Evolutionary conservation across 2,797 vertebrate species (phyloP).

Genomic region (Todus mexicanus): DNA sequence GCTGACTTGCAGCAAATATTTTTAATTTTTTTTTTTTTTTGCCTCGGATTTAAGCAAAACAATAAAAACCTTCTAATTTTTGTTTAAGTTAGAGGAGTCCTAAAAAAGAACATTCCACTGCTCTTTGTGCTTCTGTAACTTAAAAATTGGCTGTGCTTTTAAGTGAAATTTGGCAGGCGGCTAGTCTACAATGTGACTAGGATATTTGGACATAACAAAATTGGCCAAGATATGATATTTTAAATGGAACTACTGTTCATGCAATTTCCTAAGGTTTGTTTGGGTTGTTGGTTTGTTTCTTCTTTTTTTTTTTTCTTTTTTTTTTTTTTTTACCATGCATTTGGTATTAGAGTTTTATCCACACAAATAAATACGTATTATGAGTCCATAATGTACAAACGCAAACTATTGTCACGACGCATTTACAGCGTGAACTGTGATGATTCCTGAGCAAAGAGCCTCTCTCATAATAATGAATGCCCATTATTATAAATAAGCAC

Average conservation of each 20-base stretch:
- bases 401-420: slow-evolving; percentile 73
- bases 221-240: slow-evolving; percentile 74
- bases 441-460: slow-evolving; percentile 73
- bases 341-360: slow-evolving; percentile 70
- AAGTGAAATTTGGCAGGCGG: slow-evolving; percentile 71
- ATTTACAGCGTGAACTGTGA: slow-evolving; percentile 67
- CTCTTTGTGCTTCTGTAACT: slow-evolving; percentile 71
- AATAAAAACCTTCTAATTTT: slow-evolving; percentile 64
- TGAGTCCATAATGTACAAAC: slow-evolving; percentile 71
- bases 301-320: neutral
- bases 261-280: slow-evolving; percentile 40
- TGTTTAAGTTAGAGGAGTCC: slow-evolving; percentile 60
- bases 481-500: slow-evolving; percentile 78
- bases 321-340: slow-evolving; percentile 33
- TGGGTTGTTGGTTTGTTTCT: neutral
- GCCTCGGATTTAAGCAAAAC: slow-evolving; percentile 40
- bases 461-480: slow-evolving; percentile 77
- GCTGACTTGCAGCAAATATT: slow-evolving; percentile 30
- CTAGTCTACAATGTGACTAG: slow-evolving; percentile 68
- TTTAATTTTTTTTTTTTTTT: neutral
- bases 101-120: slow-evolving; percentile 69
- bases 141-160: slow-evolving; percentile 68
- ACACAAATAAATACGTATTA: slow-evolving; percentile 76
- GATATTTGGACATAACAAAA: slow-evolving; percentile 74
- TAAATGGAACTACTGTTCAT: slow-evolving; percentile 72